phyloP scores from a whole-genome alignment of 2,113 vertebrate species.

The Bufo gargarizans region DNA sequence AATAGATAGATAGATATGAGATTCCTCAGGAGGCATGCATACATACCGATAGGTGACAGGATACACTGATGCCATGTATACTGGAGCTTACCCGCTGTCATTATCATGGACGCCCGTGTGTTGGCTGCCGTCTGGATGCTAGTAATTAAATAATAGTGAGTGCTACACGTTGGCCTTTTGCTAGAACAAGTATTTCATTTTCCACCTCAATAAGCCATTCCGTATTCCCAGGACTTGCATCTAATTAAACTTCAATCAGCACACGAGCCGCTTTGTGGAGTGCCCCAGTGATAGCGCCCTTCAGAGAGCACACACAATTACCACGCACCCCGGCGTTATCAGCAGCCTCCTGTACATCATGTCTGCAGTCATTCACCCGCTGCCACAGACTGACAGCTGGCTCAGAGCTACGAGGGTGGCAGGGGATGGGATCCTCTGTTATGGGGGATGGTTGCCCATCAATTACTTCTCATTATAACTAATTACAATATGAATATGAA shows the following conservation, averaged over 20 bases:
- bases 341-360: neutral
- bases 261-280: neutral
- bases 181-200: constrained; percentile 53
- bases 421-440: neutral
- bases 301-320: constrained; percentile 47
- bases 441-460: neutral
- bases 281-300: neutral
- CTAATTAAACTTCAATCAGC: constrained; percentile 57
- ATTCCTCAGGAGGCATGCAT: too few relatives aligned
- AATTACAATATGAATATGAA: neutral
- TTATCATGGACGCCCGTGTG: neutral
- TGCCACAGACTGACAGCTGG: neutral
- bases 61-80: too few relatives aligned
- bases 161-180: neutral
- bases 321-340: neutral
- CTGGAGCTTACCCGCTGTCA: neutral
- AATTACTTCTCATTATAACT: neutral
- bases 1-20: too few relatives aligned
- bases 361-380: constrained; percentile 2
- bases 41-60: too few relatives aligned
- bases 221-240: constrained; percentile 27
- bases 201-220: constrained; percentile 44
- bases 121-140: neutral
- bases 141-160: constrained; percentile 33
- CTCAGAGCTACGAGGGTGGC: too few relatives aligned